These are phyloP conservation scores for Phataginus tricuspis DNA, from an alignment of 2,797 vertebrate species.

Conservation along the genomic window DNA sequence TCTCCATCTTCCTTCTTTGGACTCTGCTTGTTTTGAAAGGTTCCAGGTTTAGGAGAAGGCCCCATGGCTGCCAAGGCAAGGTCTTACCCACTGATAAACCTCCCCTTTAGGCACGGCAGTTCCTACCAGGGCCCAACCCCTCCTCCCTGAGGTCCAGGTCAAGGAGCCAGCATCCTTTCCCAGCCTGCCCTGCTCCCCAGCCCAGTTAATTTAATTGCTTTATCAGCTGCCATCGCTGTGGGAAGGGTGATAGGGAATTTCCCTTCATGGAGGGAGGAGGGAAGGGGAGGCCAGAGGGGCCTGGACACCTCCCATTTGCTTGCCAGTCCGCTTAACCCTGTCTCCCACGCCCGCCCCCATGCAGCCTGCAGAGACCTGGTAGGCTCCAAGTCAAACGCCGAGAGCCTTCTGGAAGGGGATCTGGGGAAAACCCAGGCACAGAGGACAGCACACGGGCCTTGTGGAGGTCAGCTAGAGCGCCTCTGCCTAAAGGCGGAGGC, in stretches of 20 bases:
- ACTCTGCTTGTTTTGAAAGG: not conserved
- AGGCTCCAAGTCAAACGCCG: not conserved
- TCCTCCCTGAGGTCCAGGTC: not conserved
- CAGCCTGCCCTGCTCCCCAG: not conserved
- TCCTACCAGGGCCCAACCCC: not conserved
- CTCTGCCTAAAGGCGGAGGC: not conserved
- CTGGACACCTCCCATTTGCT: not conserved
- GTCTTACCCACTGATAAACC: not conserved
- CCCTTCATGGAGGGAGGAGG: not conserved
- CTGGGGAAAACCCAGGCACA: not conserved
- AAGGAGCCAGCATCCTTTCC: conserved; percentile 48
- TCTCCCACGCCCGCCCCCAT: not conserved
- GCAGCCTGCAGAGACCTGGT: not conserved
- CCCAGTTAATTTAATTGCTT: conserved; percentile 47
- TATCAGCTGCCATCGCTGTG: conserved; percentile 17
- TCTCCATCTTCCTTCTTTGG: not conserved
- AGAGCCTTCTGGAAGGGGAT: not conserved
- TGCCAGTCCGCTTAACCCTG: not conserved
- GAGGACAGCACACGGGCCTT: not conserved
- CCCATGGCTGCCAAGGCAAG: not conserved
- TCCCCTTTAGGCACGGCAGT: not conserved
- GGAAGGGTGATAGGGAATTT: not conserved
- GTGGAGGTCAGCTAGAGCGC: not conserved
- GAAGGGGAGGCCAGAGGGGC: not conserved
- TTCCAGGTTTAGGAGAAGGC: not conserved